Evolutionary conservation across 2,888 invertebrate genomes (phyloP).

Genomic region (Orchesellides sinensis): DNA sequence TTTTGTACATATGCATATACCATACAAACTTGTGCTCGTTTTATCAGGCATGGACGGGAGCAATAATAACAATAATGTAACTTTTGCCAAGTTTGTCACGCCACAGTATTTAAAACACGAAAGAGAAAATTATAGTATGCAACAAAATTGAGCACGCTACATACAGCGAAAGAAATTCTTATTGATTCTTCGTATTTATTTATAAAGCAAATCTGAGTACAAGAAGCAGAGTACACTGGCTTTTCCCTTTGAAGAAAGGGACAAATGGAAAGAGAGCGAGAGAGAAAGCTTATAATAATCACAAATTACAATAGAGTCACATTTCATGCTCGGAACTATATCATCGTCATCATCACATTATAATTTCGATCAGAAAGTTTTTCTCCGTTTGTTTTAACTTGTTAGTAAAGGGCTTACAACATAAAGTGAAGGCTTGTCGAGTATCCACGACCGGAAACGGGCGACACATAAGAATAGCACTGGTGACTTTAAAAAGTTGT

Average conservation of each 20-base stretch:
- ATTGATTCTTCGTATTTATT: constrained; percentile 42
- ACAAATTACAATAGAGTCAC: background rate
- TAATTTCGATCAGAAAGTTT: constrained; percentile 9
- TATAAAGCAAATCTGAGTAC: background rate
- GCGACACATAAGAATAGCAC: too few species aligned
- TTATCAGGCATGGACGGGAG: too few species aligned
- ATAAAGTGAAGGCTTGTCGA: constrained; percentile 24
- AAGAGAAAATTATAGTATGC: background rate
- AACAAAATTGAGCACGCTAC: background rate
- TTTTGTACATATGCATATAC: too few species aligned
- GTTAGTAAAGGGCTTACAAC: background rate
- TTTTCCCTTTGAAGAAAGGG: background rate
- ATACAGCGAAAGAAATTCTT: background rate
- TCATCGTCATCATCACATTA: constrained; percentile 1
- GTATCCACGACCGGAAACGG: constrained; percentile 33
- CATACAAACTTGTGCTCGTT: too few species aligned
- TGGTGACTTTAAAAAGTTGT: too few species aligned
- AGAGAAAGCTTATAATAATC: background rate
- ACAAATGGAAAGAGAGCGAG: background rate
- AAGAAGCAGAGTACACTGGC: background rate
- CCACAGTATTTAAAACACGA: constrained; percentile 19
- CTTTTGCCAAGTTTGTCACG: constrained; percentile 43
- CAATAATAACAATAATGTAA: background rate
- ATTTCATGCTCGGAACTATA: background rate
- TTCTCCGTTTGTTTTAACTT: background rate